Conservation (phyloP, 2,888 invertebrate genomes). For the Steinernema carpocapsae region DNA sequence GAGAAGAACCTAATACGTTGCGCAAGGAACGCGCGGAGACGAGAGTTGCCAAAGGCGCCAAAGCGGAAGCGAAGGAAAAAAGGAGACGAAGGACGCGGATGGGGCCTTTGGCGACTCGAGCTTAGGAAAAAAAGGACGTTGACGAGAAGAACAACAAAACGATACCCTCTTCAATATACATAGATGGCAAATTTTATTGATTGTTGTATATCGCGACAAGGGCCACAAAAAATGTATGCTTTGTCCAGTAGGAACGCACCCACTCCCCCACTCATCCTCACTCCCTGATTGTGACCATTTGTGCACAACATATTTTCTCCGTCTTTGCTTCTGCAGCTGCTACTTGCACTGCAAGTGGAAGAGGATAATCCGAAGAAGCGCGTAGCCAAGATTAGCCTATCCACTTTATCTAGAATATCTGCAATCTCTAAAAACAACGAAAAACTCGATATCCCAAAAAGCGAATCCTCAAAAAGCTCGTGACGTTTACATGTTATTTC, state of each 20-base stretch:
- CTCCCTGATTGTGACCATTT: neutral
- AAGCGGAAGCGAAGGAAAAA: neutral
- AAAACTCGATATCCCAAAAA: no score
- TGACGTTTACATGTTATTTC: constrained; percentile 1
- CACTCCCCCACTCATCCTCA: neutral
- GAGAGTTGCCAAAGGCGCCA: constrained; percentile 15
- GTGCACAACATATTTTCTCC: neutral
- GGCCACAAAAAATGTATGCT: neutral
- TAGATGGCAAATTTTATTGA: neutral
- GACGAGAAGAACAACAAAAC: no score
- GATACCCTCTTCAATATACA: neutral
- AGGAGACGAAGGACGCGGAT: no score
- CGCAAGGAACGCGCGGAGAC: neutral
- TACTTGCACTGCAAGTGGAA: neutral
- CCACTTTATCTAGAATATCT: no score
- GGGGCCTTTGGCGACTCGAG: no score
- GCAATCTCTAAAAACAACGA: no score
- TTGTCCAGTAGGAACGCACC: neutral
- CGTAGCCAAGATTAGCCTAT: no score
- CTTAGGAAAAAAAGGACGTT: no score
- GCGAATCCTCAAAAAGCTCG: neutral
- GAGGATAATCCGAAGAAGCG: no score
- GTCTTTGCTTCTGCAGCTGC: neutral
- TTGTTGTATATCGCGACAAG: neutral
- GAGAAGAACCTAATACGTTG: constrained; percentile 8